These are phyloP conservation scores for Achroia grisella DNA, from an alignment of 1,140 invertebrate species.

Conservation along the genomic window DNA sequence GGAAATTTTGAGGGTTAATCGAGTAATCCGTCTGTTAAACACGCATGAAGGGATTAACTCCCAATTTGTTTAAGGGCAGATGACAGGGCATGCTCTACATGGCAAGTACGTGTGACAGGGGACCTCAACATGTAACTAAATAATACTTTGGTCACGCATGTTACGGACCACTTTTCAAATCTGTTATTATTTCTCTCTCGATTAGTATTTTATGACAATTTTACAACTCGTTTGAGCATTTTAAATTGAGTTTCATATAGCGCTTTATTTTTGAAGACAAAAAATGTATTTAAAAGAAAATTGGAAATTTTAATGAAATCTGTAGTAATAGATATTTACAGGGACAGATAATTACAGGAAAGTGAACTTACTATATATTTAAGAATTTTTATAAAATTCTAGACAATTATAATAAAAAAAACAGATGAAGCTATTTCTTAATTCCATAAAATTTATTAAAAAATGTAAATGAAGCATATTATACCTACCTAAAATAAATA, in stretches of 20 bases:
- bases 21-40: slow-evolving; percentile 38
- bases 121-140: background rate
- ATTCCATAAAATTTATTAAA: no score
- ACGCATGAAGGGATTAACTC: slow-evolving; percentile 34
- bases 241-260: slow-evolving; percentile 2
- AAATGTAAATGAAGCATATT: no score
- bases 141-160: slow-evolving; percentile 3
- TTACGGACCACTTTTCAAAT: background rate
- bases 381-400: no score
- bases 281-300: no score
- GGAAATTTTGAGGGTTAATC: slow-evolving; percentile 16
- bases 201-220: slow-evolving; percentile 3
- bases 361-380: no score
- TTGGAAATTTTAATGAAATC: no score
- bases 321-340: no score
- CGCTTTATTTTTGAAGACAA: background rate
- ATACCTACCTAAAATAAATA: no score
- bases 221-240: slow-evolving; percentile 5
- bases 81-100: slow-evolving; percentile 7
- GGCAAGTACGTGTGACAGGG: no score
- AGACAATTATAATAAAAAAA: no score
- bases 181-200: slow-evolving; percentile 3
- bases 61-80: slow-evolving; percentile 24
- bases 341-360: no score
- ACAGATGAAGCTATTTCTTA: no score